These are phyloP conservation scores for Heterochromis multidens DNA, from an alignment of 2,113 vertebrate genomes.

Conservation along the genomic window DNA sequence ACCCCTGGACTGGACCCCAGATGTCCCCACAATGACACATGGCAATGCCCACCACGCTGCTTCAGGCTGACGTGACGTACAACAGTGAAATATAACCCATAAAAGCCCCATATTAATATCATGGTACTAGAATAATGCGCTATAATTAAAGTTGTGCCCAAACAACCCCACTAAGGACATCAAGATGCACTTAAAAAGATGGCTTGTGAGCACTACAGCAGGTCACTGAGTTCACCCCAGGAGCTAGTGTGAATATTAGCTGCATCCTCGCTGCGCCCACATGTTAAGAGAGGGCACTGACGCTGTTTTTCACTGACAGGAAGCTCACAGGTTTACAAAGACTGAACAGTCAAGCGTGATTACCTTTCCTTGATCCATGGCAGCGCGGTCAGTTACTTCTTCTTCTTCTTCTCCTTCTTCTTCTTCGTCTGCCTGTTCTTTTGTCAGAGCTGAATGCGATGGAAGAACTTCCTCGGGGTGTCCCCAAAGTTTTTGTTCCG, in stretches of 20 bases:
- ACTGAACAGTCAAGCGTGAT: background rate
- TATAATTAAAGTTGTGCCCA: background rate
- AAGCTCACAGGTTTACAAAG: too few relatives aligned
- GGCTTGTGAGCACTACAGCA: background rate
- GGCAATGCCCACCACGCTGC: background rate
- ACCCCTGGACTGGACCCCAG: background rate
- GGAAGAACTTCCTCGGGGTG: background rate
- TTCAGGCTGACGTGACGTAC: background rate
- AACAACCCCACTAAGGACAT: background rate
- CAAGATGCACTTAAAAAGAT: background rate
- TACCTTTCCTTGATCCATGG: constrained; percentile 68
- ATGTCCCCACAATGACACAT: background rate
- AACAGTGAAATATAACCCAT: background rate
- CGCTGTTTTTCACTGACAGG: background rate
- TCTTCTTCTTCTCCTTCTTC: background rate
- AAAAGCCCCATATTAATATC: background rate
- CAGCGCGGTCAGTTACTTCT: background rate
- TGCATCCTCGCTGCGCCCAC: background rate
- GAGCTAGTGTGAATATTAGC: background rate
- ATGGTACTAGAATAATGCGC: background rate
- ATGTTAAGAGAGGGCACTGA: background rate
- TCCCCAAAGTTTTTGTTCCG: background rate
- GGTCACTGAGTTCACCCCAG: background rate
- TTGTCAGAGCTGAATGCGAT: background rate
- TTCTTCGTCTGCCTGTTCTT: background rate